Evolutionary conservation across 2,888 invertebrate species (phyloP).

Genomic region (Orchesellides sinensis): DNA sequence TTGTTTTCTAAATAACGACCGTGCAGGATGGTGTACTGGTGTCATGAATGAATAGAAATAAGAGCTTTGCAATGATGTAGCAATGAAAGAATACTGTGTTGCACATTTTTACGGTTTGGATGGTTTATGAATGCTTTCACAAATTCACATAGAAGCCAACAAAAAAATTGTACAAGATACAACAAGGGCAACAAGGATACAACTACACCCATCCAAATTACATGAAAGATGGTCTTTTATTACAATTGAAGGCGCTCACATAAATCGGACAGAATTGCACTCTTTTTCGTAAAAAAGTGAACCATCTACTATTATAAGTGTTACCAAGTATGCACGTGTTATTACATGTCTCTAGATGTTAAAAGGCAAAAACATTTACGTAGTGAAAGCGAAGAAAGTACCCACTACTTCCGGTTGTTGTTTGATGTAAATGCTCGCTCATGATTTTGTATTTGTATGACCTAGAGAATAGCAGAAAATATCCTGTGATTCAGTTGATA

Average conservation of each 20-base stretch:
- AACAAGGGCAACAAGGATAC: neutral
- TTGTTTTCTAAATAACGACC: slow-evolving; percentile 45
- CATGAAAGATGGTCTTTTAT: slow-evolving; percentile 46
- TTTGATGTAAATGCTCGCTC: slow-evolving; percentile 12
- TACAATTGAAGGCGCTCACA: slow-evolving; percentile 55
- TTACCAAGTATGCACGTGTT: neutral
- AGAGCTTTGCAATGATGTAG: slow-evolving; percentile 8
- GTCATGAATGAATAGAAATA: slow-evolving; percentile 36
- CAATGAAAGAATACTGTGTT: too few species aligned
- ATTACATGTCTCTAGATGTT: neutral
- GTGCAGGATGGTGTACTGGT: slow-evolving; percentile 19
- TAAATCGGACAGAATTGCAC: slow-evolving; percentile 41
- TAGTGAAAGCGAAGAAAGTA: slow-evolving; percentile 8
- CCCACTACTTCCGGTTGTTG: slow-evolving; percentile 36
- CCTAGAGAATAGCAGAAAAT: slow-evolving; percentile 23
- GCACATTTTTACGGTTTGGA: too few species aligned
- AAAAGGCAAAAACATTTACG: neutral
- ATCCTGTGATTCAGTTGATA: slow-evolving; percentile 18
- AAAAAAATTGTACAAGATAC: slow-evolving; percentile 7
- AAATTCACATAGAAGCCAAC: too few species aligned
- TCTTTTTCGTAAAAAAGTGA: neutral
- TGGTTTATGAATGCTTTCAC: too few species aligned
- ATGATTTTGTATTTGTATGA: neutral
- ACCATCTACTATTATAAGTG: neutral
- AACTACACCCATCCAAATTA: neutral